Evolutionary conservation across 1,140 invertebrate species (phyloP), one percentile per base, ranked within the genome.

Genomic region (Drosophila biarmipes): DNA sequence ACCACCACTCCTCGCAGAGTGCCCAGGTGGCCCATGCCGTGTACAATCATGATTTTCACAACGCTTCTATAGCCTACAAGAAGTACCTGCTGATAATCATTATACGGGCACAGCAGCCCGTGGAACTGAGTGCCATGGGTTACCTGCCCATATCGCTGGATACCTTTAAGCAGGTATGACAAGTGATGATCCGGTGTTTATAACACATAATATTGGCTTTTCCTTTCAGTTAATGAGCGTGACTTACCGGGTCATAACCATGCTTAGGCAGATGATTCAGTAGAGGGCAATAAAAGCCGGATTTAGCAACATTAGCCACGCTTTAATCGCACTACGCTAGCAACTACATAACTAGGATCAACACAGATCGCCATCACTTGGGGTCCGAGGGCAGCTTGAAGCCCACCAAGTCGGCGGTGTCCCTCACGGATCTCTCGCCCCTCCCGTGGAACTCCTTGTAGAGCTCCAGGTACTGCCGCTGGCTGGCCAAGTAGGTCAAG

Each of bases 361-460:
- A 31, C 7, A 8, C 8, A 31, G 29, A 31, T 31, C 8, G 10
- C 8, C 1, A 53, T 90, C 64, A 95, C 84, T 95, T 96, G 14
- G 96, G 95, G 93, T 97, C 96, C 85, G 96, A 95, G 0, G 97
- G 97, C 31, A 98, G 91, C 87, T 97, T 97, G 77, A 97, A 97
- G 24, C 97, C 97, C 53, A 98, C 96, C 81, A 97, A 92, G 79
- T 95, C 94, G 14, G 97, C 97, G 10, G 96, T 97, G 75, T 97
- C 95, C 77, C 94, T 93, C 8, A 97, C 92, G 43, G 93, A 94
- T 48, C 96, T 92, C 91, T 97, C 96, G 15, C 96, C 96, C 91
- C 94, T 95, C 10, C 96, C 96, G 78, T 95, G 94, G 90, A 95
- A 97, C 43, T 95, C 93, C 8, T 91, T 91, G 66, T 95, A 94